Conservation (phyloP, 2,797 vertebrate genomes). For the Tangara arthus region DNA sequence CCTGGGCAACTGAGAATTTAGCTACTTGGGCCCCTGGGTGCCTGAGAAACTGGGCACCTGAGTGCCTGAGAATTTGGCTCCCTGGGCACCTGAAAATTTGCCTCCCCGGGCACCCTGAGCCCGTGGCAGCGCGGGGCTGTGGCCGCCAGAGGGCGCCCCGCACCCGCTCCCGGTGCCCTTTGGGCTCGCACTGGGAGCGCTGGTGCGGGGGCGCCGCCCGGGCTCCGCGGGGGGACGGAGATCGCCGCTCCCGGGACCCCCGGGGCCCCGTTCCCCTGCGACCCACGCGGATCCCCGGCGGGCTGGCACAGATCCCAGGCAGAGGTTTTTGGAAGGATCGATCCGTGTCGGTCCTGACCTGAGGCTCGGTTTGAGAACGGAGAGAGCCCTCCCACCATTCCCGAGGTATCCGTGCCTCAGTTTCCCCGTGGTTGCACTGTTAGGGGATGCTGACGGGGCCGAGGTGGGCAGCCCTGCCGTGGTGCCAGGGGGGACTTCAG, state of each 20-base stretch:
- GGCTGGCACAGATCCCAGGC: accelerated
- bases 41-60: too few species aligned
- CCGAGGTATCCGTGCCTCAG: not conserved
- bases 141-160: not conserved
- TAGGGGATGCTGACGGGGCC: not conserved
- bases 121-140: not conserved
- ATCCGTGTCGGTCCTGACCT: accelerated
- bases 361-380: not conserved
- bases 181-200: not conserved
- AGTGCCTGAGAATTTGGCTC: too few species aligned
- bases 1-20: not conserved
- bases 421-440: not conserved
- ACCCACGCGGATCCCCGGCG: accelerated
- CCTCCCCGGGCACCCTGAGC: accelerated
- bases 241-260: not conserved
- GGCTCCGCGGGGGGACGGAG: not conserved
- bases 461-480: not conserved
- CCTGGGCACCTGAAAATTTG: not conserved
- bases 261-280: accelerated
- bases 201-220: not conserved
- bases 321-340: not conserved
- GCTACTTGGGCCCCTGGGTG: too few species aligned
- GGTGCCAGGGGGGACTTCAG: not conserved
- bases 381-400: too few species aligned
- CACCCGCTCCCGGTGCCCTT: not conserved